Evolutionary conservation across 2,797 vertebrate genomes (phyloP), one percentile per base, ranked within the genome.

Genomic region (Triplophysa yarkandensis): DNA sequence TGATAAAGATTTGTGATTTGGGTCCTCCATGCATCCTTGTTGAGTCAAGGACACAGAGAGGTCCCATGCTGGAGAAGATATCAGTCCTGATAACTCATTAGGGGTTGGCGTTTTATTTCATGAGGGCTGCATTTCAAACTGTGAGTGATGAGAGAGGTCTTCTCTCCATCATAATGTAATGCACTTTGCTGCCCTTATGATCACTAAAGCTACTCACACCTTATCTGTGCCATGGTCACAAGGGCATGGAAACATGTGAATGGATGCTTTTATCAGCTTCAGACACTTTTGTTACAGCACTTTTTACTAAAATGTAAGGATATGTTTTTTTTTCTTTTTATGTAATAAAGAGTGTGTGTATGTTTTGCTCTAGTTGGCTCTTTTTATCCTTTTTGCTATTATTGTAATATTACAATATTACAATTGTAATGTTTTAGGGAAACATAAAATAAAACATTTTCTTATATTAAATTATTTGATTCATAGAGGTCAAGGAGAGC

Each of bases 11-110:
- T 85, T 86, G 84, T 83, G 68, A 74, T 81, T 70, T 25, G 41
- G 78, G 77, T 76, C 66, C 50, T 72, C 74, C 81, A 86, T 85
- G 83, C 81, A 86, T 87, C 83, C 68, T 81, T 63, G 75, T 79
- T 78, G 77, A 85, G 82, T 85, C 79, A 54, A 80, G 82, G 86
- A 88, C 83, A 87, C 79, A 76, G 74, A 71, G 79, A 82, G 76
- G 78, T 69, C 64, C 39, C 39, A 74, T 52, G 50, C 7, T 32
- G 3, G 34, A 83, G 83, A 83, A 85, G 77, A 78, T 82, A 83
- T 88, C 83, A 83, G 78, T 79, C 77, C 79, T 80, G 77, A 86
- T 77, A 80, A 77, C 84, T 84, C 84, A 73, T 85, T 81, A 81
- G 81, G 76, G 81, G 81, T 68, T 69, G 11, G 46, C 50, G 65